These are phyloP conservation scores for Pterocles burchelli DNA, from an alignment of 2,113 vertebrate species.

Conservation along the genomic window DNA sequence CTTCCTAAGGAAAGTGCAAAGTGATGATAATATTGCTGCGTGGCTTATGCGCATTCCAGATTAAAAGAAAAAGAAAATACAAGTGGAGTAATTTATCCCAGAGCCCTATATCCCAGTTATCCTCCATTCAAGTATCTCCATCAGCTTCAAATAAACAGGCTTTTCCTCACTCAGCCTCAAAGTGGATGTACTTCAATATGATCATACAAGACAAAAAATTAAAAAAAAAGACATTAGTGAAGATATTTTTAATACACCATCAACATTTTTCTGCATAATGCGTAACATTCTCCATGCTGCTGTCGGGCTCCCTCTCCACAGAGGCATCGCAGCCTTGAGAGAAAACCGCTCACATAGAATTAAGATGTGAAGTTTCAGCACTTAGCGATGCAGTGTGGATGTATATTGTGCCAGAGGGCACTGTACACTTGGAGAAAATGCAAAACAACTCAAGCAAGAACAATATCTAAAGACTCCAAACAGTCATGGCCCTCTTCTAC, in stretches of 20 bases:
- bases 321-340: slow-evolving; percentile 61
- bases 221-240: slow-evolving; percentile 15
- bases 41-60: slow-evolving; percentile 51
- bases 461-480: neutral
- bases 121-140: slow-evolving; percentile 49
- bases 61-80: slow-evolving; percentile 48
- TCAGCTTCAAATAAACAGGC: slow-evolving; percentile 18
- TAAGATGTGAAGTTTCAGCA: slow-evolving; percentile 71
- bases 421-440: neutral
- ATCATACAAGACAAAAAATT: neutral
- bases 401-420: slow-evolving; percentile 65
- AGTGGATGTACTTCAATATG: slow-evolving; percentile 3
- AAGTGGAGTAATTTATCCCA: slow-evolving; percentile 62
- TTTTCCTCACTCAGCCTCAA: slow-evolving; percentile 10
- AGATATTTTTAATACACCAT: slow-evolving; percentile 59
- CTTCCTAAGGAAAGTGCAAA: slow-evolving; percentile 67
- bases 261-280: slow-evolving; percentile 27
- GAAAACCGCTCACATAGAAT: slow-evolving; percentile 75
- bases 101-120: slow-evolving; percentile 42
- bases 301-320: slow-evolving; percentile 35
- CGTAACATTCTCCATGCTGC: slow-evolving; percentile 23
- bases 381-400: slow-evolving; percentile 54
- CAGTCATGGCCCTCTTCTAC: neutral
- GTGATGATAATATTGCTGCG: slow-evolving; percentile 56
- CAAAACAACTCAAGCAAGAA: slow-evolving; percentile 51